Base-by-base conservation (phyloP, 2,113 vertebrate species). In the Hippocampus mohnikei region DNA sequence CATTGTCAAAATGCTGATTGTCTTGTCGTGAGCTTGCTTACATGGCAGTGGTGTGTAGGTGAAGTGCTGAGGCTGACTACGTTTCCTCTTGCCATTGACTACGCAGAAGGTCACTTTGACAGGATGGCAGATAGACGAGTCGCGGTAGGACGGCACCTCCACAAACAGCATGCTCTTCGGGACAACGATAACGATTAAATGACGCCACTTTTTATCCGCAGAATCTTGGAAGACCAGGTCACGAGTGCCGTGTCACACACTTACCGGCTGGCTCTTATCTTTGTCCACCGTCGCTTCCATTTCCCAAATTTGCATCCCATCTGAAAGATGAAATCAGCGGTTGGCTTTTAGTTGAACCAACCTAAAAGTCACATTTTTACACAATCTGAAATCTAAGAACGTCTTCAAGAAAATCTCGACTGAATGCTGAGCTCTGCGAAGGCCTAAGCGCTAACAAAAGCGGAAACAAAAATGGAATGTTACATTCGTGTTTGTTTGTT, bases 241-340 rank as follows among this genome's bases (percentile, higher is more conserved):
- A 48, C 11, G 18, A 12, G 8, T 21, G 0, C n/a, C 8, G 0
- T 64, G 67, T 21, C 5, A n/a, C 5, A 72, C 65, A 94, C 96
- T 91, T 91, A 99, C 97, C 52, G 95, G 92, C 80, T 99, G 97
- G 90, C 97, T 98, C 88, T 99, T 99, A 71, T 99, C 97, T 89
- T 98, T 99, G 90, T 99, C 97, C 85, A 99, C 95, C 0, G 95
- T 97, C 9, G 97, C 96, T 77, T 98, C 97, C 92, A 94, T 93
- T 86, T 99, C 97, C 97, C 97, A 99, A 76, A 97, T 93, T 72
- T 98, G 97, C 87, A 98, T 95, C 25, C 97, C 96, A 85, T 99
- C 97, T 99, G 82, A 42, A 88, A 91, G 71, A 33, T 81, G 78
- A 81, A 23, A 21, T 37, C 9, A 55, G 33, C 2, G 25, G 58